A percentile compares a stretch with the other conserved stretches of the same genome.
Evolutionary conservation across 2,888 invertebrate species (phyloP).

Genomic region (Sphaerolaimus hirsutus): DNA sequence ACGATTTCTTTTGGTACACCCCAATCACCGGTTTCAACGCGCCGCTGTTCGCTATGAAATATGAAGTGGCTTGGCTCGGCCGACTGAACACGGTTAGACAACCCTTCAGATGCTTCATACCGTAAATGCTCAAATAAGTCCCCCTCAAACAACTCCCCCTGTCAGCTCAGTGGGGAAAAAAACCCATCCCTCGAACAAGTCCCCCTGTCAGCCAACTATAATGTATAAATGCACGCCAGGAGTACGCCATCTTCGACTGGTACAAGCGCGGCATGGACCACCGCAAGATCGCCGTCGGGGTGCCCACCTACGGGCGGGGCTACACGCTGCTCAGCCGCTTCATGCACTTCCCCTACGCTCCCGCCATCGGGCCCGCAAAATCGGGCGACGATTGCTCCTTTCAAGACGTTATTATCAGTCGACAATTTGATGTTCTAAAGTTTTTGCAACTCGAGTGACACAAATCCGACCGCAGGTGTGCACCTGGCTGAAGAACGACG

Average conservation of each 20-base stretch:
- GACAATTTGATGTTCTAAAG: too few species aligned
- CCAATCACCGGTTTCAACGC: constrained; percentile 65
- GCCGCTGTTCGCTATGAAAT: constrained; percentile 42
- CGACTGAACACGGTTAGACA: constrained; percentile 41
- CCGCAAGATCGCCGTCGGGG: constrained; percentile 53
- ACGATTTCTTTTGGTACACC: constrained; percentile 45
- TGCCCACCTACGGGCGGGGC: constrained; percentile 65
- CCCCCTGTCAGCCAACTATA: too few species aligned
- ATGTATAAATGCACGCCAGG: constrained; percentile 29
- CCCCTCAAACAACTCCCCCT: too few species aligned
- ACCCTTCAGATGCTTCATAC: too few species aligned
- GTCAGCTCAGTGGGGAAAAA: too few species aligned
- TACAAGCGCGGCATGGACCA: constrained; percentile 45
- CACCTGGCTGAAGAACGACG: constrained; percentile 36
- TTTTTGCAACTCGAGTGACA: too few species aligned
- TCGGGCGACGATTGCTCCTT: neutral
- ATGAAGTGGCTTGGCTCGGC: constrained; percentile 41
- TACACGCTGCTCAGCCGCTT: constrained; percentile 39
- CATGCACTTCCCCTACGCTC: constrained; percentile 9
- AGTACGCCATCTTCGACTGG: constrained; percentile 57
- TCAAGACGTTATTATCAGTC: neutral
- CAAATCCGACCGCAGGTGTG: constrained; percentile 36
- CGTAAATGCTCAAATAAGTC: too few species aligned
- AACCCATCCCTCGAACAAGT: too few species aligned
- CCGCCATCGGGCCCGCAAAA: constrained; percentile 6